Evolutionary conservation across 1,140 invertebrate species (phyloP).

Genomic region (Apis cerana): DNA sequence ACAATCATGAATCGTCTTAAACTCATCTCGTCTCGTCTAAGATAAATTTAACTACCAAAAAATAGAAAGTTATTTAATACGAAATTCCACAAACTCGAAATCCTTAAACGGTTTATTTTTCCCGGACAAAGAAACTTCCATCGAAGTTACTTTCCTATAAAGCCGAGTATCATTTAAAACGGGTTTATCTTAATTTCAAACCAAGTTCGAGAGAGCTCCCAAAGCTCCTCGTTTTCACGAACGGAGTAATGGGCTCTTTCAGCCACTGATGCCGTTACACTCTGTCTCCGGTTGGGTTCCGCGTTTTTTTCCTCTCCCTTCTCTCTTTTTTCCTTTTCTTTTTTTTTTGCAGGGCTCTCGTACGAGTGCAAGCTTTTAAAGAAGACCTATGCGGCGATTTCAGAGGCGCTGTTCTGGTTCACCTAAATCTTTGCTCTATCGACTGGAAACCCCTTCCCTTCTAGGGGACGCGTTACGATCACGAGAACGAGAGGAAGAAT

Average conservation of each 20-base stretch:
- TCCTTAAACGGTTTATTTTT: neutral
- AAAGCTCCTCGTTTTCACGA: neutral
- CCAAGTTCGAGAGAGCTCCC: constrained; percentile 6
- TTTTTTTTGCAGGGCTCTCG: constrained; percentile 15
- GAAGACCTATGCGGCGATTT: constrained; percentile 61
- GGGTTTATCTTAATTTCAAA: constrained; percentile 45
- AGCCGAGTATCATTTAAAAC: neutral
- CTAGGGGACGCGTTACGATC: constrained; percentile 3
- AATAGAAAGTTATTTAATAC: constrained; percentile 14
- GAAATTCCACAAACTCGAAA: neutral
- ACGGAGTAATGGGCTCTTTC: constrained; percentile 1
- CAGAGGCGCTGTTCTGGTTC: constrained; percentile 55
- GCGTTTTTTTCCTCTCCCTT: neutral
- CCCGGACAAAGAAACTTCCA: neutral
- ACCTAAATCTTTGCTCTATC: constrained; percentile 67
- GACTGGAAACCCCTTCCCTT: constrained; percentile 53
- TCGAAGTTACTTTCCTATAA: neutral
- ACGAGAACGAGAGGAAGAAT: constrained; percentile 8
- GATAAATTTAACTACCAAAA: no score
- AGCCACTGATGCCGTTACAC: neutral
- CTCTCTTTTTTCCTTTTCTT: neutral
- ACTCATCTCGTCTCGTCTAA: no score
- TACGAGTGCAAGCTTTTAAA: constrained; percentile 66
- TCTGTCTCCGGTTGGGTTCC: constrained; percentile 18
- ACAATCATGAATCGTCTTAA: no score